phyloP scores from a whole-genome alignment of 2,797 vertebrate species.

The Labeo calbasu region DNA sequence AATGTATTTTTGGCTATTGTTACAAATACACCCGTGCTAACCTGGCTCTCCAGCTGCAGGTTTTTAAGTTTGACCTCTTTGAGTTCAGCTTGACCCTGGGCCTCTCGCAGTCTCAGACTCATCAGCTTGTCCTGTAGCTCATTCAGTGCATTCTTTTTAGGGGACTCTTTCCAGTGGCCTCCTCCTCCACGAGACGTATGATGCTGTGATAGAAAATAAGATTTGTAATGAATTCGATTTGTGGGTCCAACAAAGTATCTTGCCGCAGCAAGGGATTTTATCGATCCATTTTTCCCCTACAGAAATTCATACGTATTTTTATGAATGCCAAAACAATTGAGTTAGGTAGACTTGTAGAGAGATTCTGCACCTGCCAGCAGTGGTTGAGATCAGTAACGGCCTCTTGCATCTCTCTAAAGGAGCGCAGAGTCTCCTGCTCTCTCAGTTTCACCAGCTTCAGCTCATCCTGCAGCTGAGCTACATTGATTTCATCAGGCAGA shows the following conservation, averaged over 20 bases:
- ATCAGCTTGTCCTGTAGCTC: slow-evolving; percentile 94
- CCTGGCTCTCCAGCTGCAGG: slow-evolving; percentile 93
- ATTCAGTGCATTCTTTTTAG: slow-evolving; percentile 87
- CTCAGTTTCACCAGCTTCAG: slow-evolving; percentile 90
- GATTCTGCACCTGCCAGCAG: slow-evolving; percentile 87
- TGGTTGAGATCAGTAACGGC: slow-evolving; percentile 89
- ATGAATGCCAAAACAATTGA: background rate
- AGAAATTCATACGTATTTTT: background rate
- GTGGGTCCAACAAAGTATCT: background rate
- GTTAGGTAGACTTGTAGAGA: background rate
- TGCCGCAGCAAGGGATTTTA: background rate
- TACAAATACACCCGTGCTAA: slow-evolving; percentile 54
- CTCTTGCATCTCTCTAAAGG: slow-evolving; percentile 87
- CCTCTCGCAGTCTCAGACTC: slow-evolving; percentile 87
- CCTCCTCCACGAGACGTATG: slow-evolving; percentile 82
- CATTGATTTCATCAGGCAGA: slow-evolving; percentile 90
- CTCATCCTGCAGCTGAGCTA: slow-evolving; percentile 89
- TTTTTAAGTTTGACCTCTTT: slow-evolving; percentile 88
- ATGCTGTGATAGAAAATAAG: slow-evolving; percentile 68
- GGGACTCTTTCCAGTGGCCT: slow-evolving; percentile 94
- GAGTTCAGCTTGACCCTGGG: slow-evolving; percentile 89
- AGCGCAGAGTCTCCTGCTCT: slow-evolving; percentile 86
- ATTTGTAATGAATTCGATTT: background rate
- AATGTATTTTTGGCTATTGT: too few relatives aligned
- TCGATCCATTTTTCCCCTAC: background rate